A percentile compares a stretch with the other conserved stretches of the same genome.
Conservation (phyloP, 2,888 invertebrate species). For the Boloria euphrosyne region DNA sequence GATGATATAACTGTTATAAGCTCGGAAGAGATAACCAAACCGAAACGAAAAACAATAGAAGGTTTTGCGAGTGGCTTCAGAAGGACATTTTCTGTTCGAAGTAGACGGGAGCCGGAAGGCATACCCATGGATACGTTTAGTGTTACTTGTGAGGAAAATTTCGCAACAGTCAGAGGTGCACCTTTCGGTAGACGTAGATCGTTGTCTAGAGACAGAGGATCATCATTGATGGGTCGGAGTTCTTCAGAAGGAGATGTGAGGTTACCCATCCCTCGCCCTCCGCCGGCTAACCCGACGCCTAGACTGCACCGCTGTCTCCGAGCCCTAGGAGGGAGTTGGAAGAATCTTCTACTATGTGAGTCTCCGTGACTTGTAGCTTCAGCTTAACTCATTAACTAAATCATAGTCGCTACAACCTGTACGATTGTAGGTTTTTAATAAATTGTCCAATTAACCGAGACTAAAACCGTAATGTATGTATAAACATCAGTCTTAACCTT, state of each 20-base stretch:
- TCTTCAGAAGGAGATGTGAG: conserved; percentile 88
- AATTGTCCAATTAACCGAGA: conserved; percentile 58
- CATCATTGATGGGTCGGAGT: conserved; percentile 83
- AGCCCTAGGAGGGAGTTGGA: conserved; percentile 90
- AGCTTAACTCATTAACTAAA: conserved; percentile 50
- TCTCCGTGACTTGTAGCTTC: conserved; percentile 60
- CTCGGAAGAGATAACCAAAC: conserved; percentile 72
- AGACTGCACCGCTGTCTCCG: conserved; percentile 87
- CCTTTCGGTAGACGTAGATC: conserved; percentile 75
- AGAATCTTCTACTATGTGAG: conserved; percentile 90
- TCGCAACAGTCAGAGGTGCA: conserved; percentile 72
- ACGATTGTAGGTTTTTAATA: conserved; percentile 42
- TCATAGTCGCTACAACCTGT: conserved; percentile 30
- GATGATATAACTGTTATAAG: conserved; percentile 76
- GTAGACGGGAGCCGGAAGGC: conserved; percentile 65
- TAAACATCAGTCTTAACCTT: conserved; percentile 61
- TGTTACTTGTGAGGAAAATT: conserved; percentile 63
- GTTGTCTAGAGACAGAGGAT: conserved; percentile 76
- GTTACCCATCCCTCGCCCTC: conserved; percentile 63
- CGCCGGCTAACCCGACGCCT: conserved; percentile 69
- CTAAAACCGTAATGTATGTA: conserved; percentile 52
- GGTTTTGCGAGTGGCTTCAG: conserved; percentile 72
- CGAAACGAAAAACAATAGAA: conserved; percentile 70
- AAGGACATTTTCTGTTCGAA: conserved; percentile 73
- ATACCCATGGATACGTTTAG: conserved; percentile 73